Evolutionary conservation across 2,888 invertebrate genomes (phyloP), one percentile per base, ranked within the genome.

Genomic region (Lepidonotus clava): DNA sequence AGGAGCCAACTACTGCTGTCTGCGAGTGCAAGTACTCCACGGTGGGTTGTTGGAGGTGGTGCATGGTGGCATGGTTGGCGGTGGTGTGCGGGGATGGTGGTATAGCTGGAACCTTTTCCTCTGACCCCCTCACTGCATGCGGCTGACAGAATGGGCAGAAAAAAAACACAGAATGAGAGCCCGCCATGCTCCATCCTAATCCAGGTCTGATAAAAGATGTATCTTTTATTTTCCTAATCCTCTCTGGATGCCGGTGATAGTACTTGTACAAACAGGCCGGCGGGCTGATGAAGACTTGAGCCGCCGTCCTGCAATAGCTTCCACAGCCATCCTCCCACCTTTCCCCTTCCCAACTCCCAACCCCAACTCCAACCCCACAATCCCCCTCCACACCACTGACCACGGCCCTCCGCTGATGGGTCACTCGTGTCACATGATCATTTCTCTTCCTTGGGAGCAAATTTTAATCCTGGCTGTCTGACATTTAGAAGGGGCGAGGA

Each of bases 401-500:
- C 77, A 46, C 6, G 14, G 76, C 11, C 80, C 21, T 36, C 80
- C 80, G n/a, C 51, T 5, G 24, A 80, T 80, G 80, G 41, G 80
- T 80, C 80, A 80, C 80, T 80, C 28, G 80, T 80, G 80, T 80
- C 80, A 80, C 80, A 80, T 80, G 80, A 80, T 80, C 80, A 80
- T 80, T 80, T 80, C 80, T 80, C 80, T 34, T 46, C 46, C 46
- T 46, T 14, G 14, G 46, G 76, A 32, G 51, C 80, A 46, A 80
- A 80, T 80, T 80, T 80, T 80, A 80, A 80, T 80, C 80, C 46
- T 46, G 80, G 28, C 80, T 46, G 28, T 28, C 28, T 80, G 80
- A 80, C 80, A 80, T 80, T 80, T 80, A 46, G 46, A 21, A 1
- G 80, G 28, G 51, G 1, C 1, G 80, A 6, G 8, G 46, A 28